Conservation (phyloP, 2,797 vertebrate species). For the Myiothlypis coronata region DNA sequence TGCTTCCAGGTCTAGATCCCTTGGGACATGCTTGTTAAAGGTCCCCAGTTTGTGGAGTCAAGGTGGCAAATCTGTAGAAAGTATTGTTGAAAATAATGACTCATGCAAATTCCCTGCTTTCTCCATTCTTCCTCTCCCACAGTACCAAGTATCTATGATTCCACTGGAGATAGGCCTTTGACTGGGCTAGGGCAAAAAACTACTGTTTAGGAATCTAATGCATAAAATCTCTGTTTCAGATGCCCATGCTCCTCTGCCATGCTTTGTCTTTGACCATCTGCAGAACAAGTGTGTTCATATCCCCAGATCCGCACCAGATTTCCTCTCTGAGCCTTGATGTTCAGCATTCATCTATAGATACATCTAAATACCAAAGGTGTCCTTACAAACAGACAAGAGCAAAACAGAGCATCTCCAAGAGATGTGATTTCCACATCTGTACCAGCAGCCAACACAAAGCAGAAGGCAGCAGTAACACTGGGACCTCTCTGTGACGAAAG, state of each 20-base stretch:
- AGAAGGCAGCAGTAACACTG: neutral
- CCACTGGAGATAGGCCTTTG: neutral
- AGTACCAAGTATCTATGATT: fast-evolving
- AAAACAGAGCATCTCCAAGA: neutral
- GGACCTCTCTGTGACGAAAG: neutral
- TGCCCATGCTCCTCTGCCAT: fast-evolving
- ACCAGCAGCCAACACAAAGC: neutral
- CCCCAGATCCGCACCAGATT: neutral
- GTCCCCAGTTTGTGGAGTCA: neutral
- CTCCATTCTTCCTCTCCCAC: neutral
- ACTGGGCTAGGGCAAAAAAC: neutral
- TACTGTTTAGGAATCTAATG: neutral
- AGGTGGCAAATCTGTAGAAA: neutral
- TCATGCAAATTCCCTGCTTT: neutral
- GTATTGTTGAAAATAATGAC: neutral
- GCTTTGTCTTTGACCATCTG: neutral
- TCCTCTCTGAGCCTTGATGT: neutral
- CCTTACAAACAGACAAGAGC: neutral
- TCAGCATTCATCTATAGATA: neutral
- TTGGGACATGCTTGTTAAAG: neutral
- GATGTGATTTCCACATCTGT: neutral
- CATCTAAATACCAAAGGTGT: neutral
- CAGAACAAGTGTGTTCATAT: neutral
- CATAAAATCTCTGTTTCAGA: neutral
- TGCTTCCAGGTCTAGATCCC: neutral